Evolutionary conservation across 2,797 vertebrate genomes (phyloP).

Genomic region (Bradypodion pumilum): DNA sequence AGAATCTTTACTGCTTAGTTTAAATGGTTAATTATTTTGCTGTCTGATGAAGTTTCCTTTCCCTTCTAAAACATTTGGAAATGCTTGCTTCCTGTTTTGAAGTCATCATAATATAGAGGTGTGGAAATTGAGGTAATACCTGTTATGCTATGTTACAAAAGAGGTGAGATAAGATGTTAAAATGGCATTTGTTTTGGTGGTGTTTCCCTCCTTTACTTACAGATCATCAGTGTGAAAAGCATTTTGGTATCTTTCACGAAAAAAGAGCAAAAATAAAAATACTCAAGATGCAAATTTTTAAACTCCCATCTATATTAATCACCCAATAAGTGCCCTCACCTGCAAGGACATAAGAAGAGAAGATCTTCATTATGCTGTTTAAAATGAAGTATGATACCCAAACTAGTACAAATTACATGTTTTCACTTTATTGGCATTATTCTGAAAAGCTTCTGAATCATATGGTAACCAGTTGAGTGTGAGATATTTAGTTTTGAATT

Average conservation of each 20-base stretch:
- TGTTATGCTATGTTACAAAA: neutral
- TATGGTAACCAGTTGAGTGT: constrained; percentile 55
- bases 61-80: neutral
- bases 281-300: neutral
- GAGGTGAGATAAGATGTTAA: neutral
- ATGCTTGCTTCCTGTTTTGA: neutral
- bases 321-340: too few relatives aligned
- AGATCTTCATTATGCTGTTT: too few relatives aligned
- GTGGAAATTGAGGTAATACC: neutral
- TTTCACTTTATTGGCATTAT: neutral
- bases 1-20: too few relatives aligned
- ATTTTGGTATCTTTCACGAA: neutral
- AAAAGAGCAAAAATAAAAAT: neutral
- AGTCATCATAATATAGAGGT: neutral
- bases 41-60: neutral
- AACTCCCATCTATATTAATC: neutral
- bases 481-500: constrained; percentile 65
- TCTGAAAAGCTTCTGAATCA: constrained; percentile 61
- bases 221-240: constrained; percentile 10
- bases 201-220: neutral
- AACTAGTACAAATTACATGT: neutral
- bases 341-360: too few relatives aligned
- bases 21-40: too few relatives aligned
- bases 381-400: neutral
- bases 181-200: neutral